phyloP scores from a whole-genome alignment of 30 jellyfish, hydroid and myxozoan genomes.

The Aurelia aurita region DNA sequence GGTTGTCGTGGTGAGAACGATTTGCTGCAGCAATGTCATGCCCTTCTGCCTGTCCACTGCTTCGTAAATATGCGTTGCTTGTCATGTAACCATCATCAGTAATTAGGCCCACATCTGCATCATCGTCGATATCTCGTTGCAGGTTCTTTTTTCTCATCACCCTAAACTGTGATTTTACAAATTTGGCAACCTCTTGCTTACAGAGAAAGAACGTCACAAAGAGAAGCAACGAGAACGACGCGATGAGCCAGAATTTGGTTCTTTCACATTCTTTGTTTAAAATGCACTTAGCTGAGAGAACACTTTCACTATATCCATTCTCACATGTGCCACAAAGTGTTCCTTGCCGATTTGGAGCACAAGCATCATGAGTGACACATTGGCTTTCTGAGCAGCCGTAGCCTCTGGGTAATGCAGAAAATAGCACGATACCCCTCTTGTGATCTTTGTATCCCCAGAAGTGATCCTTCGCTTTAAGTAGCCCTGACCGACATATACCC shows the following conservation, averaged over 20 bases:
- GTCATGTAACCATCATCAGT: background rate
- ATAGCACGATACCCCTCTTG: background rate
- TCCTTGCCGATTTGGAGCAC: slow-evolving; percentile 1
- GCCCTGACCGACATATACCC: background rate
- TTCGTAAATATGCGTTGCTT: background rate
- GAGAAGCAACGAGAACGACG: background rate
- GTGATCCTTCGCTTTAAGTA: background rate
- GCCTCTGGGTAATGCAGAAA: background rate
- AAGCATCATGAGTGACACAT: background rate
- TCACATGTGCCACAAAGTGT: background rate
- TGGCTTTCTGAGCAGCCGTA: background rate
- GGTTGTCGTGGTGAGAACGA: no score
- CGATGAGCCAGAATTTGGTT: background rate
- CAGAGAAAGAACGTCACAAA: background rate
- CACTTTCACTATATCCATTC: slow-evolving; percentile 2
- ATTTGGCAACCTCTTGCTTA: background rate
- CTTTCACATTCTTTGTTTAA: background rate
- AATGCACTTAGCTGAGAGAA: background rate
- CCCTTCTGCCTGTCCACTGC: no score
- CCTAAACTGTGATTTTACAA: background rate
- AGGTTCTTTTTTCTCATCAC: background rate
- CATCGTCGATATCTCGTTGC: background rate
- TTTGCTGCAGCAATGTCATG: no score
- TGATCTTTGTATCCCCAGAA: background rate
- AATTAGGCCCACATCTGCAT: background rate